These are phyloP conservation scores for Doryteuthis pealeii DNA, from an alignment of 1,140 invertebrate species.

Conservation along the genomic window DNA sequence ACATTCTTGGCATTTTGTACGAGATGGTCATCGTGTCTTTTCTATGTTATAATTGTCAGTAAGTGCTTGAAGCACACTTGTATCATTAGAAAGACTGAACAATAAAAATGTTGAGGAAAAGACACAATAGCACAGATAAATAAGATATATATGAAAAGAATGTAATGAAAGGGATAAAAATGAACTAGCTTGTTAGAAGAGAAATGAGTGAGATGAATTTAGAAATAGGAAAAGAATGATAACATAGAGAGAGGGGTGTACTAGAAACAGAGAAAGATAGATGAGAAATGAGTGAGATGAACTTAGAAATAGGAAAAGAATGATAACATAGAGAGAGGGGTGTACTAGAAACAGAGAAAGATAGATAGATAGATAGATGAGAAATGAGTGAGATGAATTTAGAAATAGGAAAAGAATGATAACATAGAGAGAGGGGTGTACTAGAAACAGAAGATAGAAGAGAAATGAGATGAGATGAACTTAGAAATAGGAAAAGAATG, in stretches of 20 bases:
- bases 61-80: too few relatives aligned
- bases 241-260: background rate
- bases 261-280: conserved; percentile 3
- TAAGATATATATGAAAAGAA: conserved; percentile 22
- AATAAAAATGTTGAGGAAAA: too few relatives aligned
- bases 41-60: too few relatives aligned
- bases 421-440: background rate
- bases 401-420: background rate
- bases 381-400: conserved; percentile 10
- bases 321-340: conserved; percentile 9
- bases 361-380: conserved; percentile 7
- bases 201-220: background rate
- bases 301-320: background rate
- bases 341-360: background rate
- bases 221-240: background rate
- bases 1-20: too few relatives aligned
- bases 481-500: background rate
- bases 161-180: conserved; percentile 18
- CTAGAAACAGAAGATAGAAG: background rate
- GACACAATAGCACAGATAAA: conserved; percentile 5
- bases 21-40: too few relatives aligned
- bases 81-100: too few relatives aligned
- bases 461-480: background rate
- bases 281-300: background rate
- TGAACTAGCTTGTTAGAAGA: background rate